Evolutionary conservation across 2,113 vertebrate species (phyloP), one percentile per base, ranked within the genome.

Genomic region (Serinus canaria): DNA sequence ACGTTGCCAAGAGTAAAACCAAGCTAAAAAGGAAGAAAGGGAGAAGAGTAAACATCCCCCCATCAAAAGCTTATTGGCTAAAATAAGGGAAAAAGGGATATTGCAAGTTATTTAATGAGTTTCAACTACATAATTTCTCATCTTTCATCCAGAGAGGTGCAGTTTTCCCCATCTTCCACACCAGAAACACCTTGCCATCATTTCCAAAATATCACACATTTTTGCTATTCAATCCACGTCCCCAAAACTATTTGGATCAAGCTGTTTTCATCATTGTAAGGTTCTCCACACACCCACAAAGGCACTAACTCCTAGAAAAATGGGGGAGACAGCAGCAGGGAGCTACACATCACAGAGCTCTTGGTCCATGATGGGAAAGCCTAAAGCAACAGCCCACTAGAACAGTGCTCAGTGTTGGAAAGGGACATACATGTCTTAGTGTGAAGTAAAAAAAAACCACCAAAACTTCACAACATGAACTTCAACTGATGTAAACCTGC

Each of bases 1-100:
- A 99, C 97, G 64, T 99, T 99, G 30, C 99, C 99, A 83, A 99
- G 88, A 70, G 99, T 98, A 95, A 99, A 99, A 75, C 99, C 99
- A 93, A 99, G 97, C 99, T 99, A 97, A 55, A 98, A 85, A 39
- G 24, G 73, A 92, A 96, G 72, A 95, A 92, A 70, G 46, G 2
- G 91, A 88, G 79, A 97, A 59, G 74, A 83, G 55, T 95, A 80
- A 89, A 67, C 11, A 75, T 64, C 3, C 11, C 58, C 78, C 11
- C 25, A 79, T 44, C 37, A 79, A 85, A 82, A 67, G 13, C 7
- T 35, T 33, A 59, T 20, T 55, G 13, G 47, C 37, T 73, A 68
- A 95, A 73, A 47, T 15, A 19, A 31, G 37, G 37, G 10, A 50
- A 28, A 67, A 46, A 46, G 2, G 3, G 66, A 47, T 60, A 59